These are phyloP conservation scores for Drosophila prosaltans DNA, from an alignment of 1,140 invertebrate genomes.

Conservation along the genomic window DNA sequence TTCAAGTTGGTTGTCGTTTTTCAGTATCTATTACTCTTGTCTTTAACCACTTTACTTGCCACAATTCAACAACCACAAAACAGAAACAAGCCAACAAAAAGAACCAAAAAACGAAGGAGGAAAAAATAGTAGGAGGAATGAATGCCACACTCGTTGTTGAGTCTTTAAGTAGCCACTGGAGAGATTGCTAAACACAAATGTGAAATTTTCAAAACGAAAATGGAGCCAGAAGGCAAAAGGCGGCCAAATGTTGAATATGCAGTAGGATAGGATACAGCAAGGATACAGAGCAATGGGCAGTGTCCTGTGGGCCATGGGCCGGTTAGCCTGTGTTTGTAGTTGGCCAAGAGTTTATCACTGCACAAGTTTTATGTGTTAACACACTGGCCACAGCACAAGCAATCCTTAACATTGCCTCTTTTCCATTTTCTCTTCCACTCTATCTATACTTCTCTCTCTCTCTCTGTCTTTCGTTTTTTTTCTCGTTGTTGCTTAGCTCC, in stretches of 20 bases:
- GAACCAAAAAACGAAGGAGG: background rate
- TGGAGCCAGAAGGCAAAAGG: constrained; percentile 15
- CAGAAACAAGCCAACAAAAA: background rate
- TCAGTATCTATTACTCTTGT: constrained; percentile 26
- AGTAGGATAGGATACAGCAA: constrained; percentile 15
- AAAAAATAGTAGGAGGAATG: constrained; percentile 16
- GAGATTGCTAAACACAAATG: constrained; percentile 45
- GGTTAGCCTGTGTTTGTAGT: constrained; percentile 39
- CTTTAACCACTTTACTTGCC: constrained; percentile 9
- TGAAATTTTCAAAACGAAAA: constrained; percentile 55
- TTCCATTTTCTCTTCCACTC: background rate
- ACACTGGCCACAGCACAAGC: constrained; percentile 46
- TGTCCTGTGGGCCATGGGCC: constrained; percentile 19
- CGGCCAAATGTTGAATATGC: constrained; percentile 48
- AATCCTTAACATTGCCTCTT: constrained; percentile 8
- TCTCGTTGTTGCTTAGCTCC: constrained; percentile 60
- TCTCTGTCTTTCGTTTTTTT: constrained; percentile 13
- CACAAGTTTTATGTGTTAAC: constrained; percentile 56
- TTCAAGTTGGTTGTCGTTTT: background rate
- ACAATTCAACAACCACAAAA: constrained; percentile 3
- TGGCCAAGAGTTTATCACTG: constrained; percentile 55
- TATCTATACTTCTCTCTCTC: background rate
- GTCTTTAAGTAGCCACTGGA: constrained; percentile 52
- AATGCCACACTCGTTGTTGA: constrained; percentile 33
- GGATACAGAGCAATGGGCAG: background rate